Conservation (phyloP, 2,797 vertebrate species). For the Sebastes hubbsi region DNA sequence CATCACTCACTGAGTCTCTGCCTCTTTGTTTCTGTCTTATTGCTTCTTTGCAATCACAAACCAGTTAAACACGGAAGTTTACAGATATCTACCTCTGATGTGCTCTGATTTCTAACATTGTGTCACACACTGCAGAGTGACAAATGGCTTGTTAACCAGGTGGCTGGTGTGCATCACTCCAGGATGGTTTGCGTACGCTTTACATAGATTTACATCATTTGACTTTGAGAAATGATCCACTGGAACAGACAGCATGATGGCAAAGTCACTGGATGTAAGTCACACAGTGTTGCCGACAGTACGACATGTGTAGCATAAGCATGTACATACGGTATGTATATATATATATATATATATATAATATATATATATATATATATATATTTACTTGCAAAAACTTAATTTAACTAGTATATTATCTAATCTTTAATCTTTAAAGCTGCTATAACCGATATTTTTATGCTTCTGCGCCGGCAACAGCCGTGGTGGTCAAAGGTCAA, state of each 20-base stretch:
- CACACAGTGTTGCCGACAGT: background rate
- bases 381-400: too few relatives aligned
- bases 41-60: slow-evolving; percentile 9
- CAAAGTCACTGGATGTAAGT: slow-evolving; percentile 8
- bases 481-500: too few relatives aligned
- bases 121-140: background rate
- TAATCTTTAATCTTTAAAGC: background rate
- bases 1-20: background rate
- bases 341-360: too few relatives aligned
- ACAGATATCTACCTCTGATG: background rate
- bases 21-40: background rate
- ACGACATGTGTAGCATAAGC: background rate
- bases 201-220: slow-evolving; percentile 71
- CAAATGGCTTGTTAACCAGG: slow-evolving; percentile 25
- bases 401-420: background rate
- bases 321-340: too few relatives aligned
- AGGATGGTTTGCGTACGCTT: slow-evolving; percentile 37
- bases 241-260: background rate
- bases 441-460: background rate
- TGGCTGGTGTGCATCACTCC: slow-evolving; percentile 25
- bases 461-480: too few relatives aligned
- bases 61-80: background rate
- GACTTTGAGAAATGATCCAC: slow-evolving; percentile 38
- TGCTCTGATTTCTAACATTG: background rate
- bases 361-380: too few relatives aligned